Base-by-base conservation (phyloP, 23 tunicate genomes). In the Ciona savignyi region DNA sequence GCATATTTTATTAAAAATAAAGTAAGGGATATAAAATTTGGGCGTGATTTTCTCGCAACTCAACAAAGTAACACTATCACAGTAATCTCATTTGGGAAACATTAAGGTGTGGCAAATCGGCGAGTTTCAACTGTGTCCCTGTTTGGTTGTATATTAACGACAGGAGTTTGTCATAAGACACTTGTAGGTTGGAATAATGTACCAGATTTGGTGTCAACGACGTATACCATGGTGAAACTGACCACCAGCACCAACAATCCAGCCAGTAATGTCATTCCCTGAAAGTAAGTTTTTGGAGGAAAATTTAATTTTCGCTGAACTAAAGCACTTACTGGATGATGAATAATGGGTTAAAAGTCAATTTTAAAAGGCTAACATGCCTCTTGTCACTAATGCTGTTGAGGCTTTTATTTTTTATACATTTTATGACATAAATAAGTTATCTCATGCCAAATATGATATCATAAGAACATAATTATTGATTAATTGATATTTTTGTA, bases 261-360 rank as follows among this genome's bases (percentile, higher is more conserved):
- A 66, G 76, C 80, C 32, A 88, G 27, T n/a, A 88, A 28, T 25
- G 72, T 60, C 78, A 88, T 63, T 25, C 86, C 78, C 86, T 81
- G 67, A 2, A 35, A 35, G 3, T 30, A 32, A 71, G 11, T 29
- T n/a, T n/a, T n/a, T n/a, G n/a, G n/a, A n/a, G n/a, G n/a, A n/a
- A n/a, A n/a, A n/a, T n/a, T n/a, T n/a, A n/a, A n/a, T n/a, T n/a
- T n/a, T n/a, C n/a, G n/a, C n/a, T n/a, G n/a, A n/a, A n/a, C n/a
- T n/a, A n/a, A n/a, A n/a, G n/a, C n/a, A n/a, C n/a, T n/a, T n/a
- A n/a, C n/a, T n/a, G n/a, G n/a, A n/a, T n/a, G n/a, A n/a, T n/a
- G n/a, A n/a, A n/a, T n/a, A n/a, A n/a, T n/a, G n/a, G n/a, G n/a
- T n/a, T n/a, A n/a, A n/a, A n/a, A n/a, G n/a, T n/a, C n/a, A n/a